phyloP scores from a whole-genome alignment of 2,113 vertebrate genomes.

The Progne subis region DNA sequence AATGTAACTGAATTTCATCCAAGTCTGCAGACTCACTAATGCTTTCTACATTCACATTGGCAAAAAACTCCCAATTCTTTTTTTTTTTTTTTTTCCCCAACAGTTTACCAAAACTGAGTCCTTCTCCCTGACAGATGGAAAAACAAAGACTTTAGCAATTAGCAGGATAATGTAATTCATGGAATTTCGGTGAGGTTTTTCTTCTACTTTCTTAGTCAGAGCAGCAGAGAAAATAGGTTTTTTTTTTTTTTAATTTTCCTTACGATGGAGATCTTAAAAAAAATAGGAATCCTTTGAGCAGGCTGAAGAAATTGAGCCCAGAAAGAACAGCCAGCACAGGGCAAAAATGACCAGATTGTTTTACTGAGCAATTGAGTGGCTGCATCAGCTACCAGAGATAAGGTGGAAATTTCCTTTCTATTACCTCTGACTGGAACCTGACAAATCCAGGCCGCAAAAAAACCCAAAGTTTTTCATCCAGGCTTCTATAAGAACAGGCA shows the following conservation, averaged over 20 bases:
- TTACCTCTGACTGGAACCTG: not conserved
- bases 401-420: not conserved
- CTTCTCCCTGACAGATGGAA: slow-evolving; percentile 56
- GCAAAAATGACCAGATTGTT: not conserved
- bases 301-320: not conserved
- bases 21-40: slow-evolving; percentile 25
- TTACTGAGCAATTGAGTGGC: not conserved
- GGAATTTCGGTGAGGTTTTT: not conserved
- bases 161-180: not conserved
- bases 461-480: not conserved
- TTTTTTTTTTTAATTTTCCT: not conserved
- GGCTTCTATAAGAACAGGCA: not conserved
- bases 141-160: slow-evolving; percentile 39
- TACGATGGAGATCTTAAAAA: not conserved
- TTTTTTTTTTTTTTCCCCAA: not conserved
- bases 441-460: not conserved
- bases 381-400: not conserved
- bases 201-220: not conserved
- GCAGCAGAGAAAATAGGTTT: not conserved
- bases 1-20: slow-evolving; percentile 56
- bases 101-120: slow-evolving; percentile 40
- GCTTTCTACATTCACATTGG: not conserved
- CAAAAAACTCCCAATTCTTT: not conserved
- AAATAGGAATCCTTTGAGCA: not conserved
- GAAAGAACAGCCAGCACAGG: not conserved